Percentiles rank a stretch among this genome's conserved stretches.
Conservation (phyloP, 2,888 invertebrate species). For the Orthosia gracilis region DNA sequence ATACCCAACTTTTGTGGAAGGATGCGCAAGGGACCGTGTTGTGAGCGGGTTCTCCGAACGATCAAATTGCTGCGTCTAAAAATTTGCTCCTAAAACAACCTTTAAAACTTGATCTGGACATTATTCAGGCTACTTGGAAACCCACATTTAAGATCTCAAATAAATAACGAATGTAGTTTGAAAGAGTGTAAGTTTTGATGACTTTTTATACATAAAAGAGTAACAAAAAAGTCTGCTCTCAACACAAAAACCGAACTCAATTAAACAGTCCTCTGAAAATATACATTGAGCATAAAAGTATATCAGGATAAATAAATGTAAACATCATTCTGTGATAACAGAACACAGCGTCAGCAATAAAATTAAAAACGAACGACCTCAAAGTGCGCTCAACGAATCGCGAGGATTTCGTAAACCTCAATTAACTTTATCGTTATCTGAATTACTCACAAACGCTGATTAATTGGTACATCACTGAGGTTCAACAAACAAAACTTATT, state of each 20-base stretch:
- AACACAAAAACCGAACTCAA: conserved; percentile 19
- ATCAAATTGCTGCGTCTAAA: conserved; percentile 50
- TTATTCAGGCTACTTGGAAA: conserved; percentile 28
- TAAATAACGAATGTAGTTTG: conserved; percentile 17
- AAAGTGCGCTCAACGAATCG: conserved; percentile 51
- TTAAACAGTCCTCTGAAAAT: conserved; percentile 16
- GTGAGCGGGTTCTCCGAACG: conserved; percentile 37
- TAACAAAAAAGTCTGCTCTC: not conserved
- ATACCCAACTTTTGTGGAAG: conserved; percentile 68
- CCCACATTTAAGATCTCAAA: conserved; percentile 21
- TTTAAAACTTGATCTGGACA: conserved; percentile 37
- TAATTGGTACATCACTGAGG: conserved; percentile 54
- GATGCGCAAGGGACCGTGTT: conserved; percentile 58
- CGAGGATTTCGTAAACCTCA: conserved; percentile 52
- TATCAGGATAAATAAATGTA: conserved; percentile 29
- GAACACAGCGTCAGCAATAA: conserved; percentile 38
- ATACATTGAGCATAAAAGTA: conserved; percentile 19
- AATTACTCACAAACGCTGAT: conserved; percentile 59
- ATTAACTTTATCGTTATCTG: conserved; percentile 65
- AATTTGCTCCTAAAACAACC: conserved; percentile 27
- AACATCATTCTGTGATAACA: conserved; percentile 47
- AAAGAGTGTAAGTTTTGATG: conserved; percentile 10
- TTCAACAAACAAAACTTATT: conserved; percentile 46
- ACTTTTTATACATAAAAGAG: not conserved
- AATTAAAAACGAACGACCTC: conserved; percentile 53